Conservation (phyloP, 2,888 invertebrate genomes). For the Euzetes globulus region DNA sequence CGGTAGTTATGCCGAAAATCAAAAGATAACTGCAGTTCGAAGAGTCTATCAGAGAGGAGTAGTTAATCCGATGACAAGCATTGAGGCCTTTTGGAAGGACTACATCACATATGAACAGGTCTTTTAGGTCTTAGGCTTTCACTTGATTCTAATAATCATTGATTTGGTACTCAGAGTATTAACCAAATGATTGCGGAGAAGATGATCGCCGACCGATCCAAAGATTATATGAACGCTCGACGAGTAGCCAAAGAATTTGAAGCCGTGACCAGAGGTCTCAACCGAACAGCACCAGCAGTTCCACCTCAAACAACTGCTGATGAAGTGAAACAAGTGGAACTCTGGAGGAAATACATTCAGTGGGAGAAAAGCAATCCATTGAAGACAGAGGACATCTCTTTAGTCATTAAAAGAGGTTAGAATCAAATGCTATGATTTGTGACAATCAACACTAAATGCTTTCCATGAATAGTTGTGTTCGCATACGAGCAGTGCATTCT, state of each 20-base stretch:
- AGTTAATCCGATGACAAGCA: constrained; percentile 91
- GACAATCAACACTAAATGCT: too few species aligned
- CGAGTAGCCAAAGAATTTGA: constrained; percentile 94
- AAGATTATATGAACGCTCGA: constrained; percentile 95
- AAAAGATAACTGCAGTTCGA: constrained; percentile 94
- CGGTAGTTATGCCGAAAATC: constrained; percentile 98
- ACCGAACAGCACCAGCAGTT: constrained; percentile 88
- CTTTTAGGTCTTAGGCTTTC: background rate
- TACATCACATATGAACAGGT: constrained; percentile 83
- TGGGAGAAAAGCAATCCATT: constrained; percentile 97
- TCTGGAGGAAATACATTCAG: constrained; percentile 97
- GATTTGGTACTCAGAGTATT: constrained; percentile 60
- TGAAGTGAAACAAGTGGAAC: constrained; percentile 58
- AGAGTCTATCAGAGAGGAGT: constrained; percentile 95
- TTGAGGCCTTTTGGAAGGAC: constrained; percentile 88
- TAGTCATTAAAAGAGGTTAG: constrained; percentile 67
- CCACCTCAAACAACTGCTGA: constrained; percentile 64
- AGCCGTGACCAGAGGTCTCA: constrained; percentile 85
- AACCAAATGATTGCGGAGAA: constrained; percentile 86
- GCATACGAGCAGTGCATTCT: constrained; percentile 95
- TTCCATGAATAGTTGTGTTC: constrained; percentile 68
- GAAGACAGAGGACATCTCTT: constrained; percentile 86
- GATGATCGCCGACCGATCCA: constrained; percentile 90
- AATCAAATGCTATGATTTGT: constrained; percentile 44
- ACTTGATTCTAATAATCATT: too few species aligned